Base-by-base conservation (phyloP, 2,113 vertebrate species). In the Monopterus albus region DNA sequence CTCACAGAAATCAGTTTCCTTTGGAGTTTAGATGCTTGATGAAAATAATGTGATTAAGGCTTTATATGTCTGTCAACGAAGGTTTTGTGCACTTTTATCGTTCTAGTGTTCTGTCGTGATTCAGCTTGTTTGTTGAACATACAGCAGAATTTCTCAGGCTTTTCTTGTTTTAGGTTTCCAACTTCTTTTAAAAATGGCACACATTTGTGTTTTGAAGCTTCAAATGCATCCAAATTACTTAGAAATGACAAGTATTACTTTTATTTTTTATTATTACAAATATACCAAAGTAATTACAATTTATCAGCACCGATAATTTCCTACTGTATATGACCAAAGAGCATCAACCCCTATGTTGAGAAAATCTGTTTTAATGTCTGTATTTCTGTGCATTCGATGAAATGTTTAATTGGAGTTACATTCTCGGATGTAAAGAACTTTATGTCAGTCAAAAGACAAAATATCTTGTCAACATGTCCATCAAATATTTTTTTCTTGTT, bases 401-500 rank as follows among this genome's bases (percentile, higher is more conserved):
- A 50, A 18, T 73, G 25, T 5, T 7, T 8, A 0, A 49, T 56
- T 43, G 13, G 13, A 70, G 18, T 13, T 47, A 17, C 43, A 39
- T 28, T 23, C 23, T 38, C 59, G 17, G 15, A 36, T 36, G 28
- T 75, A n/a, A 62, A 63, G 23, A 46, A 31, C 1, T 33, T 40
- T 3, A 12, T 36, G 28, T 60, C 5, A 51, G 10, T 66, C 29
- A 52, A 35, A 36, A 28, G 13, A 67, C 11, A 17, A n/a, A n/a
- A n/a, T n/a, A n/a, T n/a, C n/a, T 25, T 20, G n/a, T 36, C 29
- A 45, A 11, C 21, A 10, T 45, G 8, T 47, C 23, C 5, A 35
- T 46, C 6, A 39, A 20, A 47, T 52, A 38, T 57, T 49, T 75
- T 28, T 36, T 56, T 79, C 28, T 47, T 60, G 23, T 59, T 3